Conservation (phyloP, 2,797 vertebrate genomes). For the Myotis daubentonii region DNA sequence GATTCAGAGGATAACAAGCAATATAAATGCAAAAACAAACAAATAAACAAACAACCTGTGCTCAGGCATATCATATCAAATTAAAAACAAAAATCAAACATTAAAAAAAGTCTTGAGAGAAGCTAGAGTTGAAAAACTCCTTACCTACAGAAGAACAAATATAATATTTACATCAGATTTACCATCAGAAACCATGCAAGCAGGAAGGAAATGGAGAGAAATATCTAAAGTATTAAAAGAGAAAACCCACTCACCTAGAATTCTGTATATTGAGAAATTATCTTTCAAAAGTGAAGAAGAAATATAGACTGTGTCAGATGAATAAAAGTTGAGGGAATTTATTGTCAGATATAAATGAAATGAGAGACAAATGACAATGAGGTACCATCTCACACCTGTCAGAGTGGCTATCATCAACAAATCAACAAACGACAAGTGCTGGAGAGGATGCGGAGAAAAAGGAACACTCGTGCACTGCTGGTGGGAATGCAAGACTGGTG, state of each 20-base stretch:
- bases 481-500: no score
- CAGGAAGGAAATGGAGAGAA: background rate
- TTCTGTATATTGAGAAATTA: background rate
- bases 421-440: no score
- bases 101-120: background rate
- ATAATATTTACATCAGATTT: background rate
- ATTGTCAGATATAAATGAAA: background rate
- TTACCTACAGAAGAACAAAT: background rate
- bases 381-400: no score
- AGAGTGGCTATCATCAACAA: no score
- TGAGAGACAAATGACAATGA: background rate
- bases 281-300: background rate
- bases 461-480: no score
- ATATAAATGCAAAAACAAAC: background rate
- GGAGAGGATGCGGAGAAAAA: no score
- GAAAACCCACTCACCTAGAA: background rate
- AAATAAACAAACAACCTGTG: background rate
- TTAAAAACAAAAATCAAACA: background rate
- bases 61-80: background rate
- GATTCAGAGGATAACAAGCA: background rate
- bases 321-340: background rate
- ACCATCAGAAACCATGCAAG: background rate
- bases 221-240: background rate
- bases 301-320: background rate
- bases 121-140: background rate